phyloP scores from a whole-genome alignment of 2,888 invertebrate genomes.

The Eristalis pertinax region DNA sequence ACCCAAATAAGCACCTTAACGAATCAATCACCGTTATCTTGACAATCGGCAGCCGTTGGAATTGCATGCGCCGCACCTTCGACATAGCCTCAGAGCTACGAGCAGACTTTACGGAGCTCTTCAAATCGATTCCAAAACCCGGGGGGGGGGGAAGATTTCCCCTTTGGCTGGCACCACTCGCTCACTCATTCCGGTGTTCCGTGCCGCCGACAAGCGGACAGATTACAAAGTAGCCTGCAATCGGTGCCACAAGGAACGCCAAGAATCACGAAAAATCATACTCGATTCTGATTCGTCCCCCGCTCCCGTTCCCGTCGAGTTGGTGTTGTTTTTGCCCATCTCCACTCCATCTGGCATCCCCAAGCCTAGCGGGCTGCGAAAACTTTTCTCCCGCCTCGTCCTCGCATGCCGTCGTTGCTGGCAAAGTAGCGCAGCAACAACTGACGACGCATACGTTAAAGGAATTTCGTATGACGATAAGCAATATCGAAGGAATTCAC shows the following conservation, averaged over 20 bases:
- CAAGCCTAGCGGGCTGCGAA: slow-evolving; percentile 4
- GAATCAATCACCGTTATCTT: slow-evolving; percentile 55
- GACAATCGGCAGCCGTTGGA: slow-evolving; percentile 33
- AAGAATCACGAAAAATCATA: slow-evolving; percentile 69
- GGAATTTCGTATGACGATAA: slow-evolving; percentile 67
- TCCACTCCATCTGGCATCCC: slow-evolving; percentile 48
- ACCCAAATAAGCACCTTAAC: slow-evolving; percentile 10
- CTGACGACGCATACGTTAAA: slow-evolving; percentile 71
- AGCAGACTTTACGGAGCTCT: slow-evolving; percentile 36
- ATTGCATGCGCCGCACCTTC: slow-evolving; percentile 12
- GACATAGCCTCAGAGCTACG: not conserved
- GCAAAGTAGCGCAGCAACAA: slow-evolving; percentile 50
- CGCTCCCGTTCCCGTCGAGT: not conserved
- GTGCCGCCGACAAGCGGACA: slow-evolving; percentile 51
- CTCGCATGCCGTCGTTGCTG: not conserved
- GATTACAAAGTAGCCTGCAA: slow-evolving; percentile 68
- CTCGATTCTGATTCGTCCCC: slow-evolving; percentile 39
- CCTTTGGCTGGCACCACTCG: slow-evolving; percentile 36
- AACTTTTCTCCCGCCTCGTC: slow-evolving; percentile 34
- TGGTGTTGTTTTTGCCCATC: slow-evolving; percentile 8
- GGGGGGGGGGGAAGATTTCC: slow-evolving; percentile 25
- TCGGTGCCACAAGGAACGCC: slow-evolving; percentile 38
- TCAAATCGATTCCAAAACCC: slow-evolving; percentile 51
- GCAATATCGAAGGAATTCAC: slow-evolving; percentile 59
- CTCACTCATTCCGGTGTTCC: slow-evolving; percentile 13